These are phyloP conservation scores for Leptinotarsa tumamoca DNA, from an alignment of 2,888 invertebrate genomes.

Conservation along the genomic window DNA sequence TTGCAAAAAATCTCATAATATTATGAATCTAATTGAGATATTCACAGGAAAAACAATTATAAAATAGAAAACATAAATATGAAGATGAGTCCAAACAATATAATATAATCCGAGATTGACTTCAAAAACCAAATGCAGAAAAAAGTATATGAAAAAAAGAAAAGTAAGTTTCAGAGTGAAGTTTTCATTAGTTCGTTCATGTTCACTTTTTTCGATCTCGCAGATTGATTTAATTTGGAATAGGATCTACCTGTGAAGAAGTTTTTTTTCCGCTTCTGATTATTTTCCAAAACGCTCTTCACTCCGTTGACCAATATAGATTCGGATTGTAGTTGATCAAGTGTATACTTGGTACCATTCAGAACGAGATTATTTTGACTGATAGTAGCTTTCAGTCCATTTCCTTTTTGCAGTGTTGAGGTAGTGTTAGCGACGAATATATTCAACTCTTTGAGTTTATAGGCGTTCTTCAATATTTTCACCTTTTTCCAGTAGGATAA, in stretches of 20 bases:
- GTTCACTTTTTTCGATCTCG: slow-evolving; percentile 15
- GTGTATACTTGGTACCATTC: slow-evolving; percentile 13
- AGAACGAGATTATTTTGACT: neutral
- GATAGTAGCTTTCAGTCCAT: neutral
- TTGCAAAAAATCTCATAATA: neutral
- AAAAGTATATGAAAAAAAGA: neutral
- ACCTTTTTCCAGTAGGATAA: neutral
- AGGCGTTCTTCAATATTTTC: neutral
- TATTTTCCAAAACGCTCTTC: neutral
- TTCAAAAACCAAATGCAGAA: neutral
- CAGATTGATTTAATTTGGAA: neutral
- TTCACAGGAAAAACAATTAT: neutral
- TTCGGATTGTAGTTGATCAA: neutral
- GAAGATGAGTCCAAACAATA: neutral
- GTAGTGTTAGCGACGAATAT: slow-evolving; percentile 2
- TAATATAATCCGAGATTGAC: neutral
- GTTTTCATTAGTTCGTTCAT: neutral
- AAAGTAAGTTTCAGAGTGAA: neutral
- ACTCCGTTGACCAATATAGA: neutral
- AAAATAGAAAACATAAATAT: too few relatives aligned
- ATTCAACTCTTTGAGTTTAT: neutral
- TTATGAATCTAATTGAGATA: neutral
- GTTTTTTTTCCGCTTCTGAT: neutral
- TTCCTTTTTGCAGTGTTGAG: slow-evolving; percentile 1
- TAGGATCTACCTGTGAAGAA: neutral